Percentiles rank a stretch among this genome's conserved stretches.
These are phyloP conservation scores for Sciurus niger DNA, from an alignment of 2,113 vertebrate species.

Conservation along the genomic window DNA sequence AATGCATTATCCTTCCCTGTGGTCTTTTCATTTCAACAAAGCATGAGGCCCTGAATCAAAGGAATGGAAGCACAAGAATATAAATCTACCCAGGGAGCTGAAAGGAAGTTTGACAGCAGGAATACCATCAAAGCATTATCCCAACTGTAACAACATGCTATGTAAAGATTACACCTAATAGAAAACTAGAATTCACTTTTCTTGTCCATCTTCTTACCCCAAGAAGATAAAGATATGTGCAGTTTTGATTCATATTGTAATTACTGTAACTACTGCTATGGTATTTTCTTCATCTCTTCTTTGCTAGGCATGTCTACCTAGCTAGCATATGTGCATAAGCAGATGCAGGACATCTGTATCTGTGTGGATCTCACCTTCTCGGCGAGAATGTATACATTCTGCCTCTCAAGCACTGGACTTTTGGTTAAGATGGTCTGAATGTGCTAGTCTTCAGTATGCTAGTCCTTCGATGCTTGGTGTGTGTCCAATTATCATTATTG, in stretches of 20 bases:
- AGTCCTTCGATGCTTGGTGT: neutral
- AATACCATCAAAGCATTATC: neutral
- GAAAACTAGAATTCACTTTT: neutral
- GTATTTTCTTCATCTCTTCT: neutral
- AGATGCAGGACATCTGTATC: neutral
- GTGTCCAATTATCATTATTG: neutral
- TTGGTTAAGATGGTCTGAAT: neutral
- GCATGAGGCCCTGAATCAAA: neutral
- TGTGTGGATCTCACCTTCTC: neutral
- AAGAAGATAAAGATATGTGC: neutral
- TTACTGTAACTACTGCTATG: neutral
- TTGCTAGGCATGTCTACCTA: neutral
- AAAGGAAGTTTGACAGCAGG: neutral
- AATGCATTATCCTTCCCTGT: neutral
- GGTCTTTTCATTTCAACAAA: slow-evolving; percentile 18
- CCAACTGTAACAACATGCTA: neutral
- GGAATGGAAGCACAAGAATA: neutral
- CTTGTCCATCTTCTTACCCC: neutral
- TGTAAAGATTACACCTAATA: neutral
- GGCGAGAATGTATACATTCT: neutral
- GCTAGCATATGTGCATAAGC: rapidly evolving
- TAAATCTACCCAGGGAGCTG: neutral
- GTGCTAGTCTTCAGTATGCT: too few relatives aligned
- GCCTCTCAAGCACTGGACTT: neutral
- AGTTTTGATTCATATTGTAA: neutral